These are phyloP conservation scores for Apus apus DNA, from an alignment of 2,113 vertebrate species.

Conservation along the genomic window DNA sequence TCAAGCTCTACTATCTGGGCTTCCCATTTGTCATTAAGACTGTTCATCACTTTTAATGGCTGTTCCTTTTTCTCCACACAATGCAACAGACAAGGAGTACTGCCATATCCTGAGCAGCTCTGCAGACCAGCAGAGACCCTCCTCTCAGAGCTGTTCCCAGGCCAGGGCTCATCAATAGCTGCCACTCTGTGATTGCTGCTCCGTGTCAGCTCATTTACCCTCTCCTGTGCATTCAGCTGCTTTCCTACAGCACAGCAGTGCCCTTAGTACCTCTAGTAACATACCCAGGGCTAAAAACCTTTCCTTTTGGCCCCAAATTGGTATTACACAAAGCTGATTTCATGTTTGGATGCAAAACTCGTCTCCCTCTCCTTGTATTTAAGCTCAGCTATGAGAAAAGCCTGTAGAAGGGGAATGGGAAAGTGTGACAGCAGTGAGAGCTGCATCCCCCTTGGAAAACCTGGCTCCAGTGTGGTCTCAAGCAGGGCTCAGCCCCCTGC, in stretches of 20 bases:
- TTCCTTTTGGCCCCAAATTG: not conserved
- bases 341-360: not conserved
- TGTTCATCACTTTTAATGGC: constrained; percentile 12
- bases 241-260: not conserved
- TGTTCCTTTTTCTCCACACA: not conserved
- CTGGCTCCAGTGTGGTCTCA: constrained; percentile 27
- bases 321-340: not conserved
- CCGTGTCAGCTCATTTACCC: not conserved
- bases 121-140: not conserved
- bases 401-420: not conserved
- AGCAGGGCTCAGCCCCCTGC: not conserved
- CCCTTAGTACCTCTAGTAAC: not conserved
- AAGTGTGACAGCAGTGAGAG: not conserved
- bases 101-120: not conserved
- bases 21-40: constrained; percentile 21
- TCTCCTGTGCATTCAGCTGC: not conserved
- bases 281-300: not conserved
- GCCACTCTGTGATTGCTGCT: not conserved
- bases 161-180: not conserved
- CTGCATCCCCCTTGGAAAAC: not conserved
- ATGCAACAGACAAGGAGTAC: not conserved
- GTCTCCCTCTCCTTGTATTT: not conserved
- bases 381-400: not conserved
- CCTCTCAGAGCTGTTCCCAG: not conserved
- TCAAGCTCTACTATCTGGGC: not conserved